Conservation (phyloP, 2,113 vertebrate genomes). For the Brachirus orientalis region DNA sequence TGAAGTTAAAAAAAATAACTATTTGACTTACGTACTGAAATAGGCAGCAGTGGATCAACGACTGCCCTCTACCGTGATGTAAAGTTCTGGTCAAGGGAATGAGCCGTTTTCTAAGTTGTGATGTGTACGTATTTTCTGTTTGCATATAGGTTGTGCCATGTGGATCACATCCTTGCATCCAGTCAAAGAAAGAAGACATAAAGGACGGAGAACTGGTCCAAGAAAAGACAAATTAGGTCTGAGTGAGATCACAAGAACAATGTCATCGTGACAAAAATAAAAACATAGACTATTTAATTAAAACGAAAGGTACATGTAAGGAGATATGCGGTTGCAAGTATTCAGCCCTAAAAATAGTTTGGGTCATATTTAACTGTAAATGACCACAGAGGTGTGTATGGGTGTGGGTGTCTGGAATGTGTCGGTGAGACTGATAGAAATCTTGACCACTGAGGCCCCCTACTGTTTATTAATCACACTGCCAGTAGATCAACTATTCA, state of each 20-base stretch:
- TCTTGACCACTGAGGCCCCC: slow-evolving; percentile 25
- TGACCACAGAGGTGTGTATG: no score
- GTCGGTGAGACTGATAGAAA: slow-evolving; percentile 14
- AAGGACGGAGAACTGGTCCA: slow-evolving; percentile 16
- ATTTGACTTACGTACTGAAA: no score
- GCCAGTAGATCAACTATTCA: slow-evolving; percentile 15
- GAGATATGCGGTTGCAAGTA: no score
- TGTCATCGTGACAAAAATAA: slow-evolving; percentile 63
- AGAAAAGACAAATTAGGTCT: slow-evolving; percentile 41
- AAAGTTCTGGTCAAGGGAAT: no score
- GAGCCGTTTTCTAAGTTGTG: no score
- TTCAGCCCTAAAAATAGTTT: no score
- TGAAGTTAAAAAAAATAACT: no score
- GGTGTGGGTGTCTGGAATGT: background rate
- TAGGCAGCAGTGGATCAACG: no score
- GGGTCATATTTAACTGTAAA: no score
- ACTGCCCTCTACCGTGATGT: no score
- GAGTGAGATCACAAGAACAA: slow-evolving; percentile 59
- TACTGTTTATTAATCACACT: slow-evolving; percentile 55
- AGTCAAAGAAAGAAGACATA: slow-evolving; percentile 27
- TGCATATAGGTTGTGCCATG: slow-evolving; percentile 54
- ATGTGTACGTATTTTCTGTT: background rate
- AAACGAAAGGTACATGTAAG: background rate
- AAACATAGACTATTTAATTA: background rate
- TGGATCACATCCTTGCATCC: slow-evolving; percentile 32